A percentile compares a stretch with the other conserved stretches of the same genome.
Conservation (phyloP, 2,888 invertebrate species). For the Macrostomum cliftonense region DNA sequence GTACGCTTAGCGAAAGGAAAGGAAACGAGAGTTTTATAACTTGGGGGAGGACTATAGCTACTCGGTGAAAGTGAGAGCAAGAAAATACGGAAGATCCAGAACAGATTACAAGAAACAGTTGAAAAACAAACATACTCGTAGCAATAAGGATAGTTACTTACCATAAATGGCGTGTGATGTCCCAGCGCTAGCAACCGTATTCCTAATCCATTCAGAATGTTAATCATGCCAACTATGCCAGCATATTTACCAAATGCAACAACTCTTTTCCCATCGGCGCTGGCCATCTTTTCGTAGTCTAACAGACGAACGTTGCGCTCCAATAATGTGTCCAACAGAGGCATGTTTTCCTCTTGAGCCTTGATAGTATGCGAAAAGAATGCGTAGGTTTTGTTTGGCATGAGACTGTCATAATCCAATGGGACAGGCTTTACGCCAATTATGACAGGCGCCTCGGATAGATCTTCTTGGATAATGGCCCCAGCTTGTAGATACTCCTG, state of each 20-base stretch:
- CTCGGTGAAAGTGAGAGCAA: too few species aligned
- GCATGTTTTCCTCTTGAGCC: constrained; percentile 94
- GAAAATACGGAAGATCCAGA: too few species aligned
- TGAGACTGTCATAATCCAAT: constrained; percentile 54
- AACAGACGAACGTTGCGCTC: constrained; percentile 81
- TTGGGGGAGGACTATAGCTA: too few species aligned
- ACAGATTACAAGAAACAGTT: too few species aligned
- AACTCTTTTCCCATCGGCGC: constrained; percentile 64
- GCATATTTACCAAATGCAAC: constrained; percentile 99
- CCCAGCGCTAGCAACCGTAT: constrained; percentile 76
- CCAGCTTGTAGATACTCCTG: constrained; percentile 76
- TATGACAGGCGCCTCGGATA: constrained; percentile 81
- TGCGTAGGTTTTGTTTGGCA: constrained; percentile 89
- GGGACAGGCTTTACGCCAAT: constrained; percentile 93
- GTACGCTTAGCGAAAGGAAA: too few species aligned
- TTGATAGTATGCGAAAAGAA: constrained; percentile 99
- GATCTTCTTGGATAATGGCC: constrained; percentile 79
- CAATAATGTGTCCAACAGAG: constrained; percentile 75
- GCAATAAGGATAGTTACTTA: too few species aligned
- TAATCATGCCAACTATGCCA: constrained; percentile 89
- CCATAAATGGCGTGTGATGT: constrained; percentile 98
- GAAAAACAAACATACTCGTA: too few species aligned
- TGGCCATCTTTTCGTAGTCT: constrained; percentile 88
- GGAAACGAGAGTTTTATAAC: too few species aligned
- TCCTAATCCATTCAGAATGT: constrained; percentile 89